Evolutionary conservation across 2,888 invertebrate species (phyloP), one percentile per base, ranked within the genome.

Genomic region (Andricus quercusramuli): DNA sequence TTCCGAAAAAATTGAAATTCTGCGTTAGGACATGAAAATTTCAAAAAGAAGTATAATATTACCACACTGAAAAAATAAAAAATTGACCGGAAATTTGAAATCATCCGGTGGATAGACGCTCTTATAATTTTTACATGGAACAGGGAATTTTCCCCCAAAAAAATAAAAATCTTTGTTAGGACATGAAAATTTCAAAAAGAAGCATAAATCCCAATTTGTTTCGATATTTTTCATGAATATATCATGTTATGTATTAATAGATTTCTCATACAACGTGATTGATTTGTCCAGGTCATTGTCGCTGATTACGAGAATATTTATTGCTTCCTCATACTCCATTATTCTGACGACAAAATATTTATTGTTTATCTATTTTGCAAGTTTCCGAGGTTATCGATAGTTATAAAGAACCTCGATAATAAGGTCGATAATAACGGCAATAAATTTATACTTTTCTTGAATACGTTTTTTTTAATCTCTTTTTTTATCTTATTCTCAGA

Each of bases 311-410:
- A 70, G 70, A 70, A 25, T 29, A 29, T 70, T 51, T 70, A 51
- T 70, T 70, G 56, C 29, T 29, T 25, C 44, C 44, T 68, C 22
- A 41, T 9, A 13, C 44, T 47, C 51, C 25, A 70, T 70, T 70
- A 56, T n/a, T 32, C 17, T 6, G 17, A 74, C 51, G 51, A 70
- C 70, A 56, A 74, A 32, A 29, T 74, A 74, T 56, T 74, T 56
- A 74, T 74, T 74, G 20, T 56, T 74, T 29, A 74, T 56, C 51
- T 29, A 74, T 74, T 74, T 74, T 74, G 70, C 70, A 74, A 74
- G 51, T 29, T 74, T 74, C 13, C 70, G 51, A 74, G 68, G 68
- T 70, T 70, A 70, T 70, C 68, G 8, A 8, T 25, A 25, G 51
- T 29, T 70, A 68, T 25, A 70, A 70, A 70, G 20, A 70, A 47